These are phyloP conservation scores for Galeruca laticollis DNA, from an alignment of 2,888 invertebrate species.

Conservation along the genomic window DNA sequence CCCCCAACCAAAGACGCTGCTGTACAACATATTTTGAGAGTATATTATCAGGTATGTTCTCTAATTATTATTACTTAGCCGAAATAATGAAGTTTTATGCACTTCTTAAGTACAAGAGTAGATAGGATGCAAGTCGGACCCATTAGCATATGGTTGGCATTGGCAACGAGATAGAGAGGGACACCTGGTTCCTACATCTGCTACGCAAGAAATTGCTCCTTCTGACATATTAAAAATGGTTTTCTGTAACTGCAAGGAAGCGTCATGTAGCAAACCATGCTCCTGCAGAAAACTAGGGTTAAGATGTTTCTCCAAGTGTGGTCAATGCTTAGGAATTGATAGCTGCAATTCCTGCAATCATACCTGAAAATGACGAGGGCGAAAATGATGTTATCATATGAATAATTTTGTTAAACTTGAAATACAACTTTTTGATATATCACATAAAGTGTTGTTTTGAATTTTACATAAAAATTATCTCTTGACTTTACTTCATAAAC, in stretches of 20 bases:
- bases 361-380: not conserved
- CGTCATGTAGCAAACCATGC: not conserved
- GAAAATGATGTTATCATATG: not conserved
- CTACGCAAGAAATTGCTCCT: not conserved
- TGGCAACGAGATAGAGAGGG: not conserved
- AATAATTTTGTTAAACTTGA: too few relatives aligned
- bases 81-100: slow-evolving; percentile 2
- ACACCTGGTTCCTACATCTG: not conserved
- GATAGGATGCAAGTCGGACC: not conserved
- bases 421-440: too few relatives aligned
- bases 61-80: not conserved
- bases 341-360: slow-evolving; percentile 6
- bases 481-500: too few relatives aligned
- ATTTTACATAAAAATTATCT: too few relatives aligned
- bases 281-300: slow-evolving; percentile 8
- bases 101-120: not conserved
- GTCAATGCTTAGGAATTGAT: slow-evolving; percentile 4
- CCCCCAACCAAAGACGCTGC: slow-evolving; percentile 4
- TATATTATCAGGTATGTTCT: slow-evolving; percentile 1
- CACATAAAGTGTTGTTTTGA: too few relatives aligned
- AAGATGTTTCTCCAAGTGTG: slow-evolving; percentile 8
- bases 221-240: slow-evolving; percentile 10
- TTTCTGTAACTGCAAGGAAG: slow-evolving; percentile 13
- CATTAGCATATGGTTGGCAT: slow-evolving; percentile 10
- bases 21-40: slow-evolving; percentile 3